Base-by-base conservation (phyloP, 2,888 invertebrate species). In the Spialia ferax region DNA sequence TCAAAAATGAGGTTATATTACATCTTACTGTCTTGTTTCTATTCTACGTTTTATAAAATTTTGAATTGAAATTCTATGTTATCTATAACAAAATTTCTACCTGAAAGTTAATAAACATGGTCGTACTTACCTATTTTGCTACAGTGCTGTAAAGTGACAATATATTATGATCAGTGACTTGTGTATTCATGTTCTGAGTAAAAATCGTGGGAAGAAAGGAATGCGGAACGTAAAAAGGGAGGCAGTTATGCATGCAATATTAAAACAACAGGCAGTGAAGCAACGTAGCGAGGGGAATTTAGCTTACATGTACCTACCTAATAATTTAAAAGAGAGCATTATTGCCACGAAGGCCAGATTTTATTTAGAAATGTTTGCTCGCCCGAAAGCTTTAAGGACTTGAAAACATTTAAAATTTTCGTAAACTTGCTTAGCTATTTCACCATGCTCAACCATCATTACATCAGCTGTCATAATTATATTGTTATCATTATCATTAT, bases 91-190 rank as follows among this genome's bases (percentile, higher is more conserved):
- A 48, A 48, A 11, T 20, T 3, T 22, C 50, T 52, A 35, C 15
- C 23, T 52, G 4, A 50, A 61, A 38, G n/a, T 61, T 62, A 20
- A 20, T 18, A 20, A 29, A 62, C 26, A 45, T 22, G 7, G 11
- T 48, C 20, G 26, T 55, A 42, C 55, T 48, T 48, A 56, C 56
- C 48, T 56, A 55, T 55, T 63, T 52, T 13, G 15, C 45, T 63
- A 56, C 55, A 57, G 64, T 64, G 64, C 64, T 57, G 48, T 35
- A 63, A 63, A 50, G 18, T 50, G 32, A 42, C 18, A 55, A 15
- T 38, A 42, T 63, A 20, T 45, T 42, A 56, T 63, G 29, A 55
- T 65, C 48, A 48, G 60, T 66, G 70, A 66, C 52, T 63, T 61
- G 45, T 63, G 63, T 63, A 64, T 10, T 57, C 23, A 56, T 57